Evolutionary conservation across 2,888 invertebrate genomes (phyloP).

Genomic region (Diarsia mendica): DNA sequence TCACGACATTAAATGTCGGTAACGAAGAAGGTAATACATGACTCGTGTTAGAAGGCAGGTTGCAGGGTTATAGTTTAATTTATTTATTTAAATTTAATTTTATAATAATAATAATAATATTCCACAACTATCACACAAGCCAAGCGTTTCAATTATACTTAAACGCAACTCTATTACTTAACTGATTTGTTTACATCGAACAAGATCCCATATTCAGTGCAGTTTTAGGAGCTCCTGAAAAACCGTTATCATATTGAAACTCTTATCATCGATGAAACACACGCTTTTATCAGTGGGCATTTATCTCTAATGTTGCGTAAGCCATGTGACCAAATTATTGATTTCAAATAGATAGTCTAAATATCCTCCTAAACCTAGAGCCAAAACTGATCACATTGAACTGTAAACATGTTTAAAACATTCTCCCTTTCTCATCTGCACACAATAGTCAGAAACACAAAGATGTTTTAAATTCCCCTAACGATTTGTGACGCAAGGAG

Average conservation of each 20-base stretch:
- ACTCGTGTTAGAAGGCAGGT: neutral
- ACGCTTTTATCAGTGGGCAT: neutral
- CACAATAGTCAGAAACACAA: neutral
- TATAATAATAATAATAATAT: no score
- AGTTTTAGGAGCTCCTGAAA: neutral
- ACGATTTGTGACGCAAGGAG: neutral
- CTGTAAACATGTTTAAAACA: neutral
- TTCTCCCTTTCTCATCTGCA: neutral
- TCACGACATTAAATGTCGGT: neutral
- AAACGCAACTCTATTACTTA: neutral
- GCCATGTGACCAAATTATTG: neutral
- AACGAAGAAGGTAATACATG: neutral
- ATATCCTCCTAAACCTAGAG: neutral
- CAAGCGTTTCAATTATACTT: neutral
- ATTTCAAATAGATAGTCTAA: neutral
- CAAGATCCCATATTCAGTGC: neutral
- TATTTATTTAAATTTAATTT: neutral
- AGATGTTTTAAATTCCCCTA: neutral
- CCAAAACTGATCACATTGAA: neutral
- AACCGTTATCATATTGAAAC: neutral
- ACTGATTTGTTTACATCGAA: no score
- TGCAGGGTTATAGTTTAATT: neutral
- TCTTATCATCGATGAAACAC: neutral
- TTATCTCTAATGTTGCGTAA: neutral
- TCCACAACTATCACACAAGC: no score